Percentiles rank a stretch among this genome's conserved stretches.
phyloP scores from a whole-genome alignment of 2,113 vertebrate species.

The Xerus inauris region DNA sequence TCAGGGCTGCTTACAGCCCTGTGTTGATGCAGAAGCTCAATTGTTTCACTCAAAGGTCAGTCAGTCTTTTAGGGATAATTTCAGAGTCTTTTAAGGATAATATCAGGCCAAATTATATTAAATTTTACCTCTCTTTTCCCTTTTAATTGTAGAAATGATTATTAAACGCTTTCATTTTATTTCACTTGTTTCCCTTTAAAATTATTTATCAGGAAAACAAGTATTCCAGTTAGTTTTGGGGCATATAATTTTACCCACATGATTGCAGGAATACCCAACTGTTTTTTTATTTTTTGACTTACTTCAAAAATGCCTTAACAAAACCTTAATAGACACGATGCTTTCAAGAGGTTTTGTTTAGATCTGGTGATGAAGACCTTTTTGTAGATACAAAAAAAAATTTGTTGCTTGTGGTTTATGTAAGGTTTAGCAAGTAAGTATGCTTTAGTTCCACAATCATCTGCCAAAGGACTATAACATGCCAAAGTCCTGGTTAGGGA shows the following conservation, averaged over 20 bases:
- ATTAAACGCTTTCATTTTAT: background rate
- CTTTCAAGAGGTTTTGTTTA: slow-evolving; percentile 43
- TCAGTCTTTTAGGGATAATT: slow-evolving; percentile 31
- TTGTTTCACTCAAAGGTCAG: slow-evolving; percentile 2
- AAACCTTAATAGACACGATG: background rate
- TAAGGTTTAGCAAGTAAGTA: slow-evolving; percentile 35
- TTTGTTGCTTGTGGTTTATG: slow-evolving; percentile 14
- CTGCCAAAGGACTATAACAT: background rate
- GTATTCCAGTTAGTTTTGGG: slow-evolving; percentile 21
- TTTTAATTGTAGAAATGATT: slow-evolving; percentile 44
- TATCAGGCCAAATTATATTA: background rate
- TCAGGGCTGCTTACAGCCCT: slow-evolving; percentile 14
- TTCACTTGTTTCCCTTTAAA: too few relatives aligned
- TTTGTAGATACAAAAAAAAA: slow-evolving; percentile 26
- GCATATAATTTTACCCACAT: background rate
- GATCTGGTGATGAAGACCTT: background rate
- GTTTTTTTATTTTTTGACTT: background rate
- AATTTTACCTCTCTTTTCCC: background rate
- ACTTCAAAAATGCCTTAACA: background rate
- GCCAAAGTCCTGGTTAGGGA: background rate
- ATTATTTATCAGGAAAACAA: slow-evolving; percentile 51
- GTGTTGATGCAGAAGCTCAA: background rate
- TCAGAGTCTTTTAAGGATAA: background rate
- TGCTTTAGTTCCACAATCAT: background rate
- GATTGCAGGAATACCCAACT: slow-evolving; percentile 34